Evolutionary conservation across 2,797 vertebrate species (phyloP).

Genomic region (Lepidocolaptes lacrymiger): DNA sequence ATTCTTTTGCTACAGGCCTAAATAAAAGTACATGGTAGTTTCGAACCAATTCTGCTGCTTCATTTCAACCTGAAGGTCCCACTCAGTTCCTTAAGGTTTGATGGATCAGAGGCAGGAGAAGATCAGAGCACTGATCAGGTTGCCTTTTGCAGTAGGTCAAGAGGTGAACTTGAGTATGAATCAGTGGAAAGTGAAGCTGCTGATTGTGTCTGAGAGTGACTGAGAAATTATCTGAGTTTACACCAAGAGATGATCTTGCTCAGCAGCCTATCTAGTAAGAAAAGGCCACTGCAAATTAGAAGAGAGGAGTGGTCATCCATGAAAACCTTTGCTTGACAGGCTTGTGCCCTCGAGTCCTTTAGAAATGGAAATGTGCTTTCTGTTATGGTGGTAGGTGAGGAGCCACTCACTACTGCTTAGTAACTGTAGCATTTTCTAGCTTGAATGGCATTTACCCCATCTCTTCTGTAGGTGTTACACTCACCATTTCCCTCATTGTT

Average conservation of each 20-base stretch:
- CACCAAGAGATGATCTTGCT: background rate
- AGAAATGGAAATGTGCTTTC: background rate
- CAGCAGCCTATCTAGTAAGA: background rate
- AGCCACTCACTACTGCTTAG: background rate
- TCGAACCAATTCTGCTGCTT: background rate
- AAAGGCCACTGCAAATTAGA: background rate
- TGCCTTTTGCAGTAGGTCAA: background rate
- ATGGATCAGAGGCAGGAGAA: background rate
- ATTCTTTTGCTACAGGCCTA: background rate
- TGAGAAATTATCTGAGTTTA: background rate
- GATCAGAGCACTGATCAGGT: background rate
- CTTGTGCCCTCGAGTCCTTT: background rate
- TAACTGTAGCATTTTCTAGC: background rate
- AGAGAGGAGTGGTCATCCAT: background rate
- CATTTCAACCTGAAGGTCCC: background rate
- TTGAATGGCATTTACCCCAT: background rate
- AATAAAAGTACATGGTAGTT: background rate
- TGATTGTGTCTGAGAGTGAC: background rate
- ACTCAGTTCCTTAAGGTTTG: background rate
- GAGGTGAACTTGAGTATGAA: background rate
- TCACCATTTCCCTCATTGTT: background rate
- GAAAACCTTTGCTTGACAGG: background rate
- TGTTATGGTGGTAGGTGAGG: background rate
- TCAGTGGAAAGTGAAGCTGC: background rate
- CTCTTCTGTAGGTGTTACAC: background rate